Base-by-base conservation (phyloP, 2,797 vertebrate genomes). In the Mastacembelus armatus region DNA sequence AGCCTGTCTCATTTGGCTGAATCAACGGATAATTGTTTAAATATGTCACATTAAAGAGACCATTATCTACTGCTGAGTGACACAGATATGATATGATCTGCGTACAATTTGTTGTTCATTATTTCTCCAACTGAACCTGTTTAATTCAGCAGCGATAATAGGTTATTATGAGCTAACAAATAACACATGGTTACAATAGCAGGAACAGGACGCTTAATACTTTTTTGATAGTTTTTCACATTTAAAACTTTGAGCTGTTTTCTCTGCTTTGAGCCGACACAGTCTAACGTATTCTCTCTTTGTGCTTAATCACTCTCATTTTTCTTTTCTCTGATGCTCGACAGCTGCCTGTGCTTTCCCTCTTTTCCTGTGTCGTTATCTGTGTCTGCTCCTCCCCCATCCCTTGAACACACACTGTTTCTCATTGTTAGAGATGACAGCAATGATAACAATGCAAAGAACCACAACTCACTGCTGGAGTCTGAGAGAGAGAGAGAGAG, bases 401-500 rank as follows among this genome's bases (percentile, higher is more conserved):
- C 80, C 71, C 80, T 58, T 59, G 66, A 89, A 83, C 89, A 76
- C 90, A 92, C 87, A 86, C 85, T 87, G 90, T 92, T 90, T 89
- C 66, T 92, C 88, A 91, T 91, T 91, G 90, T 91, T 88, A 62
- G 80, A 85, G 90, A 93, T 92, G 91, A 92, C 87, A 89, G 85
- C 49, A 35, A 70, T 63, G 91, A 93, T 92, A 92, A 92, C 88
- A 90, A 87, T 86, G 79, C 84, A 71, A 66, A 80, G 84, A 80
- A 73, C 52, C 71, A 69, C 83, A 88, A 73, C 79, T 82, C 76
- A 71, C 57, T 59, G 73, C 58, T 50, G 0, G 61, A 33, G 66
- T 21, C 36, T 33, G 72, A 72, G 76, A 59, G 42, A 55, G n/a
- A 62, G 33, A 44, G 72, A 72, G 75, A 58, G 44, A 48, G 16